Conservation (phyloP, 2,888 invertebrate genomes). For the Linnaemya vulpina region DNA sequence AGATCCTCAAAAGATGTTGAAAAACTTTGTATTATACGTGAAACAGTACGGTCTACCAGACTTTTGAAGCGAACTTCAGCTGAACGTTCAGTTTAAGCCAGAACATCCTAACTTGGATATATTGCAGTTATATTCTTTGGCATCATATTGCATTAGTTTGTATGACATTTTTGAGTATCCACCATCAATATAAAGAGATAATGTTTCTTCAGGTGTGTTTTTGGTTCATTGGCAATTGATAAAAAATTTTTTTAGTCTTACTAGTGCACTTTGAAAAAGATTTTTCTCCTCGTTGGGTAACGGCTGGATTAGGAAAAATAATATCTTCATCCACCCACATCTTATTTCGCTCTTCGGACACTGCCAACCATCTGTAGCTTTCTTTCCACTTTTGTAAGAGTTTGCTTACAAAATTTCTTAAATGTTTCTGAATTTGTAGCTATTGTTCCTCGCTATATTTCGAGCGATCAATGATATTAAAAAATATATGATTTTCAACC, state of each 20-base stretch:
- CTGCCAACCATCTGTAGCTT: constrained; percentile 17
- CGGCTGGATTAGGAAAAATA: constrained; percentile 28
- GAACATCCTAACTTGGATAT: no score
- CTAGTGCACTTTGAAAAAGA: neutral
- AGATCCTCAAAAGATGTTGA: neutral
- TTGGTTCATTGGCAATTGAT: neutral
- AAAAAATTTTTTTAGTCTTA: neutral
- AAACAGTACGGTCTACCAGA: neutral
- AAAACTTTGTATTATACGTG: neutral
- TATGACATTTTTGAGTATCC: neutral
- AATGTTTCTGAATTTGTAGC: constrained; percentile 23
- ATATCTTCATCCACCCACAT: constrained; percentile 36
- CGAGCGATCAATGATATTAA: constrained; percentile 4
- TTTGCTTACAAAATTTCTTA: neutral
- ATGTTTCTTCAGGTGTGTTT: neutral
- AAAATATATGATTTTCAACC: constrained; percentile 13
- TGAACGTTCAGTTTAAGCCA: constrained; percentile 6
- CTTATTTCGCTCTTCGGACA: constrained; percentile 22
- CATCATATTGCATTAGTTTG: neutral
- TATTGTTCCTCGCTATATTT: constrained; percentile 22
- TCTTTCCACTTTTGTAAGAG: no score
- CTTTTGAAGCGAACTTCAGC: no score
- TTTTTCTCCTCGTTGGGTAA: constrained; percentile 9
- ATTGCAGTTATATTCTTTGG: neutral
- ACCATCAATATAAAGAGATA: constrained; percentile 1